A percentile compares a stretch with the other conserved stretches of the same genome.
These are phyloP conservation scores for Tetraneura akinire DNA, from an alignment of 1,140 invertebrate species.

Conservation along the genomic window DNA sequence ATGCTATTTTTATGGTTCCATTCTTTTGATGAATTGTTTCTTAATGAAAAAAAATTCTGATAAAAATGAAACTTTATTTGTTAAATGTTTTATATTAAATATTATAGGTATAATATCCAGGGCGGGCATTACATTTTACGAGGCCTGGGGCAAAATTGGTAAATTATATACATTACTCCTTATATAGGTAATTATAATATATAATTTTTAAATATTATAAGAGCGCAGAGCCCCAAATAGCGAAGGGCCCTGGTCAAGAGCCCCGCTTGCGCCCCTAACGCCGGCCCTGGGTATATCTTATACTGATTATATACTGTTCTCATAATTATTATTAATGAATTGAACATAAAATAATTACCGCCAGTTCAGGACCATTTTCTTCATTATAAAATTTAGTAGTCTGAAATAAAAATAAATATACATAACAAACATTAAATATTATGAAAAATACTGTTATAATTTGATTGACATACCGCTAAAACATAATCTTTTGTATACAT, in stretches of 20 bases:
- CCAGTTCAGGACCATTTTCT: constrained; percentile 50
- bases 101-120: too few species aligned
- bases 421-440: background rate
- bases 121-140: too few species aligned
- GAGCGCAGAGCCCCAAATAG: too few species aligned
- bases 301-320: too few species aligned
- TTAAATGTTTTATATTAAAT: background rate
- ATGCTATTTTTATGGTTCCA: constrained; percentile 38
- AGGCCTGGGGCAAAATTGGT: too few species aligned
- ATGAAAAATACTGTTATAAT: background rate
- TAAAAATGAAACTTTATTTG: background rate
- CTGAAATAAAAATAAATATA: constrained; percentile 44
- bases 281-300: too few species aligned
- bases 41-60: constrained; percentile 43
- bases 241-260: too few species aligned
- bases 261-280: too few species aligned
- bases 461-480: constrained; percentile 5
- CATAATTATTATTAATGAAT: background rate
- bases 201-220: too few species aligned
- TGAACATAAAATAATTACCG: constrained; percentile 45
- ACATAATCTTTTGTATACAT: constrained; percentile 46
- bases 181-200: too few species aligned
- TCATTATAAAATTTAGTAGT: constrained; percentile 47
- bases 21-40: constrained; percentile 33
- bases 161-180: too few species aligned